Evolutionary conservation across 1,140 invertebrate genomes (phyloP).

Genomic region (Carcinoscorpius rotundicauda): DNA sequence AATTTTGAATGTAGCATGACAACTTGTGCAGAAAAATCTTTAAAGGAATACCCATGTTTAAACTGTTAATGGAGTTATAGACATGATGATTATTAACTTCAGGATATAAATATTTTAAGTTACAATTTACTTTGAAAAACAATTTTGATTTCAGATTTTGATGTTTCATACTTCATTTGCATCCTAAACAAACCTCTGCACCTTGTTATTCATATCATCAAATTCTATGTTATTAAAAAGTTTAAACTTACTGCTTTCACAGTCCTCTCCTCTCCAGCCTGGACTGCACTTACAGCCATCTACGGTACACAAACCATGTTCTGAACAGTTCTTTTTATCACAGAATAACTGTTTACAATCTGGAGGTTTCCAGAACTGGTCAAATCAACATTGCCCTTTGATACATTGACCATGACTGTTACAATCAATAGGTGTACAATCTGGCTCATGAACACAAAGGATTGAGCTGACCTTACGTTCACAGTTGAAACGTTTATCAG

Average conservation of each 20-base stretch:
- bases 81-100: no score
- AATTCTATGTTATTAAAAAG: not conserved
- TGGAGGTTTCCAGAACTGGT: conserved; percentile 27
- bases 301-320: conserved; percentile 28
- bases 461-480: conserved; percentile 32
- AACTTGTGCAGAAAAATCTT: no score
- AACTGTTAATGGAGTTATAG: no score
- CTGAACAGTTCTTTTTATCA: conserved; percentile 24
- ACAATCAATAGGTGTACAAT: conserved; percentile 29
- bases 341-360: conserved; percentile 30
- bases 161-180: not conserved
- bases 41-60: no score
- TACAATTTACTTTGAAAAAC: not conserved
- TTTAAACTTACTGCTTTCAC: conserved; percentile 6
- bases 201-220: not conserved
- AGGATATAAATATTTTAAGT: no score
- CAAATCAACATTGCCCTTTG: conserved; percentile 29
- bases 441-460: conserved; percentile 32
- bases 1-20: no score
- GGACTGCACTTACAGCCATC: conserved; percentile 28
- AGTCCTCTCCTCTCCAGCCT: conserved; percentile 25
- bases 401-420: conserved; percentile 24
- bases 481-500: conserved; percentile 27
- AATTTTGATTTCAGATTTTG: conserved; percentile 8
- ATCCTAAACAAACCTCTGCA: not conserved